A percentile compares a stretch with the other conserved stretches of the same genome.
Conservation (phyloP, 1,140 invertebrate genomes). For the Hetaerina americana region DNA sequence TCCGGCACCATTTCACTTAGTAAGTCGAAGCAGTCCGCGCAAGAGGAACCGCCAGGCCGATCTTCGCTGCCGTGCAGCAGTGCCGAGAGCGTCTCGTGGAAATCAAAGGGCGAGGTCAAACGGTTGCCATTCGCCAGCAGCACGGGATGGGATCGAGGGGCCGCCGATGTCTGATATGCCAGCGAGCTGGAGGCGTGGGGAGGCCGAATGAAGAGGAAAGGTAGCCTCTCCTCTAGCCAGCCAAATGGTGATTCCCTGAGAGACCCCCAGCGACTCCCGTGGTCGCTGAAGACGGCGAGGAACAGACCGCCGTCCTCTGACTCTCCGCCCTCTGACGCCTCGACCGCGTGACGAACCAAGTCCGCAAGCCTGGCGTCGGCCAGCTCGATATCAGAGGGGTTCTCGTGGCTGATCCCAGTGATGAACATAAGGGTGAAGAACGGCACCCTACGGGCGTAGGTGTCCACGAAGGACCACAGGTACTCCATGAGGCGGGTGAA, state of each 20-base stretch:
- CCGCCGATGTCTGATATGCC: constrained; percentile 2
- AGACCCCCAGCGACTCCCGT: constrained; percentile 17
- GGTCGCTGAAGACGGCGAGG: constrained; percentile 20
- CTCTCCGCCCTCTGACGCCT: constrained; percentile 19
- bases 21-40: neutral
- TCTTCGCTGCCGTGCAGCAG: neutral
- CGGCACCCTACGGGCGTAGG: constrained; percentile 22
- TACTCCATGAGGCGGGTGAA: constrained; percentile 40
- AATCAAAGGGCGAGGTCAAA: constrained; percentile 17
- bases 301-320: constrained; percentile 22
- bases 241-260: constrained; percentile 19
- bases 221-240: constrained; percentile 20
- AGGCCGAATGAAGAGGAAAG: constrained; percentile 18
- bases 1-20: neutral
- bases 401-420: constrained; percentile 37
- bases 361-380: neutral
- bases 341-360: constrained; percentile 17
- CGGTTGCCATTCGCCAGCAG: constrained; percentile 12
- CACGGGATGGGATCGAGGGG: constrained; percentile 8
- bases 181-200: too few species aligned
- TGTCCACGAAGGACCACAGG: constrained; percentile 33
- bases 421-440: constrained; percentile 40
- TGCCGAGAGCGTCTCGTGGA: constrained; percentile 14
- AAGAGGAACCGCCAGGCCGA: constrained; percentile 8
- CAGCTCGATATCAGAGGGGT: constrained; percentile 1